Percentiles rank a stretch among this genome's conserved stretches.
phyloP scores from a whole-genome alignment of 2,113 vertebrate genomes.

The Stercorarius parasiticus region DNA sequence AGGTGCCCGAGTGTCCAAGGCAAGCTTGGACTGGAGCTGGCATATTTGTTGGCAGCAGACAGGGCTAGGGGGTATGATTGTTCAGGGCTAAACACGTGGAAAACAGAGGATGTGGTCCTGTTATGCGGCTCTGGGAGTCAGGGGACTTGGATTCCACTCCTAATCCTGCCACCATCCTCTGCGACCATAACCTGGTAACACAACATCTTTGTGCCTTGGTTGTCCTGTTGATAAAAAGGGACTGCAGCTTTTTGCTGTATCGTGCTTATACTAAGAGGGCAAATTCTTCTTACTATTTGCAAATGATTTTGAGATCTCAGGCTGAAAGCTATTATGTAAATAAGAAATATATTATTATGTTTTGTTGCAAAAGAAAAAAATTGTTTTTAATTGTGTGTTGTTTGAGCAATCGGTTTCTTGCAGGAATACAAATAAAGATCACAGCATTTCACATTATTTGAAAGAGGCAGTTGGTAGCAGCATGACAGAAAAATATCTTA shows the following conservation, averaged over 20 bases:
- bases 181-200: accelerated
- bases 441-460: conserved; percentile 3
- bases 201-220: background rate
- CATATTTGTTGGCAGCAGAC: background rate
- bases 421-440: conserved; percentile 10
- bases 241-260: background rate
- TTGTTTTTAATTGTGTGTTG: background rate
- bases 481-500: background rate
- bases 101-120: accelerated
- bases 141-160: background rate
- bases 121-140: background rate
- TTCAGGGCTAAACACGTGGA: background rate
- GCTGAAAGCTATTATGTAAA: background rate
- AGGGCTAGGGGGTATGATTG: background rate
- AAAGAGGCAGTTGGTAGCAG: conserved; percentile 9
- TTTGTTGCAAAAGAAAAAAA: background rate
- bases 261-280: background rate
- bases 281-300: background rate
- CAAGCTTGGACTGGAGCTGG: background rate
- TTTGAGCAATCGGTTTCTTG: background rate
- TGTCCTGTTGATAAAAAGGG: background rate
- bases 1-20: background rate
- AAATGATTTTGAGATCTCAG: background rate
- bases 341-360: background rate
- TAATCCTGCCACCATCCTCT: background rate